A percentile compares a stretch with the other conserved stretches of the same genome.
These are phyloP conservation scores for Boloria euphrosyne DNA, from an alignment of 2,888 invertebrate species.

Conservation along the genomic window DNA sequence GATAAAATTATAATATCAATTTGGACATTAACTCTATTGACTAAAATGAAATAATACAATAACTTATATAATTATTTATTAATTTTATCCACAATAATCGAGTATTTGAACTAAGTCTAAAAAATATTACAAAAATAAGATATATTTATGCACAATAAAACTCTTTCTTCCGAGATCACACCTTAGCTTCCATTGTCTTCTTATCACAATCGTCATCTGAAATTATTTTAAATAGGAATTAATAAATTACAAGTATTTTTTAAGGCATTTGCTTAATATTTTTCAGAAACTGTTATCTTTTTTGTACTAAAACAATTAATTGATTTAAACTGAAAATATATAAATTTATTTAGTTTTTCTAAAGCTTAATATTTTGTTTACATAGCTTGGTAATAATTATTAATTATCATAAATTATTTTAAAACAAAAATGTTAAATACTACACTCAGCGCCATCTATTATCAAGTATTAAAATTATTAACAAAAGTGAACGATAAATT, in stretches of 20 bases:
- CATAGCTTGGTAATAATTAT: not conserved
- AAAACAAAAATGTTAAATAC: not conserved
- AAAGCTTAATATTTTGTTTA: not conserved
- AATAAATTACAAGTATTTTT: not conserved
- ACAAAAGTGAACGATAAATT: not conserved
- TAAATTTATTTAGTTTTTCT: not conserved
- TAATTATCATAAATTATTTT: too few species aligned
- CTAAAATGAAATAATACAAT: not conserved
- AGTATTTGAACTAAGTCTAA: slow-evolving; percentile 45
- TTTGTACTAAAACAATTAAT: not conserved
- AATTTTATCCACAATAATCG: slow-evolving; percentile 44
- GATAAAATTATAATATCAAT: too few species aligned
- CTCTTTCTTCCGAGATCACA: slow-evolving; percentile 75
- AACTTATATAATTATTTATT: slow-evolving; percentile 38
- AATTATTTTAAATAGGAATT: slow-evolving; percentile 42
- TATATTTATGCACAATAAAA: slow-evolving; percentile 51
- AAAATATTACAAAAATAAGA: slow-evolving; percentile 46
- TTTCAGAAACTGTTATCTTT: not conserved
- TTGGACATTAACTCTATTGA: too few species aligned
- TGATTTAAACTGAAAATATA: not conserved
- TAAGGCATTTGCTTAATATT: not conserved
- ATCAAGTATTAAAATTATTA: not conserved
- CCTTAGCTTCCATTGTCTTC: slow-evolving; percentile 69
- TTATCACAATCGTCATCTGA: slow-evolving; percentile 64
- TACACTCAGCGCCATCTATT: slow-evolving; percentile 23